Base-by-base conservation (phyloP, 2,888 invertebrate genomes). In the Gari tellinella region DNA sequence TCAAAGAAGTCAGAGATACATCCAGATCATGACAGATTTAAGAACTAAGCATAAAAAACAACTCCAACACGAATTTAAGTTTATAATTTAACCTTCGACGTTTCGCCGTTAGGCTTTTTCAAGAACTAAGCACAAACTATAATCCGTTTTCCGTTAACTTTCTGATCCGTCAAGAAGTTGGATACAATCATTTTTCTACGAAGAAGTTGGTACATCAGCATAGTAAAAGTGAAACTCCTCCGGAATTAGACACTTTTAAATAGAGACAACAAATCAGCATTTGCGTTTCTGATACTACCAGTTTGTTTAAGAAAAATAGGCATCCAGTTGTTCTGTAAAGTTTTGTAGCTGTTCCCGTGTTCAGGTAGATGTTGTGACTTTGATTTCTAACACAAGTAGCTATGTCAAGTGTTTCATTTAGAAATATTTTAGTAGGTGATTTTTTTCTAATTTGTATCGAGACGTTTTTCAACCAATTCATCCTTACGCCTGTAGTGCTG, bases 381-480 rank as follows among this genome's bases (percentile, higher is more conserved):
- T 10, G 10, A 68, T 61, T 62, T 68, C 68, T 21, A 1, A 49
- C n/a, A 17, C 62, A 49, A 37, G 21, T 15, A 10, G 19, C 48
- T 19, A 48, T 37, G 8, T 60, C 60, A 60, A 64, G 68, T 14
- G n/a, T 53, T 2, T 65, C 55, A 45, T 49, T 64, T n/a, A 64
- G 41, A 51, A 61, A 69, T 15, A 69, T 38, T 15, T 56, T 60
- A 14, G 41, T n/a, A 15, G 74, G 60, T 12, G n/a, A 56, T 17
- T 45, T 41, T 53, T 60, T 55, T 8, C 41, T 17, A 1, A 62
- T 25, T 53, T 62, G 45, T 48, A 75, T 49, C 58, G 56, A 64
- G 38, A 52, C 46, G 25, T 62, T 56, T 41, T 74, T 64, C 37
- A 69, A 49, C 69, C 74, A 65, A 38, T 65, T 65, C 5, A 75